Conservation (phyloP, 2,888 invertebrate species). For the Prenolepis imparis region DNA sequence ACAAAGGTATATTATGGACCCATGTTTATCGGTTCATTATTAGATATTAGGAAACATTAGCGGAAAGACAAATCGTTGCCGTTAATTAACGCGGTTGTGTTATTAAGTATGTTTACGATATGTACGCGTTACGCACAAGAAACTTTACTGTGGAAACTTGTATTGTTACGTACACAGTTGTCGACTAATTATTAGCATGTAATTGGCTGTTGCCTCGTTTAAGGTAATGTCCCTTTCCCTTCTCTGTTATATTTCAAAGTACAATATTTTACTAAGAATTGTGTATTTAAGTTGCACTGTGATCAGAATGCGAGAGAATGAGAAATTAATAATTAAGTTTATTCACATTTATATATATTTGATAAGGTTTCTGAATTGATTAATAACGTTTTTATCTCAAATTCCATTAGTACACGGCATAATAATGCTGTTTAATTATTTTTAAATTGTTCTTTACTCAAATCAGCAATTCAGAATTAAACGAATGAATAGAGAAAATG, state of each 20-base stretch:
- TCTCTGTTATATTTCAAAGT: constrained; percentile 9
- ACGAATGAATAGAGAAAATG: constrained; percentile 29
- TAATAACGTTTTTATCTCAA: not conserved
- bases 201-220: constrained; percentile 43
- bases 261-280: constrained; percentile 37
- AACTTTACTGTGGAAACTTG: constrained; percentile 45
- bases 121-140: constrained; percentile 23
- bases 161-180: constrained; percentile 35
- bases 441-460: not conserved
- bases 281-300: constrained; percentile 14
- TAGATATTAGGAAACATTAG: constrained; percentile 56
- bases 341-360: not conserved
- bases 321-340: constrained; percentile 28
- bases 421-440: not conserved
- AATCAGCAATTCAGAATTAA: constrained; percentile 23
- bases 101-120: constrained; percentile 49
- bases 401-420: not conserved
- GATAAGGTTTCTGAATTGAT: not conserved
- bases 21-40: constrained; percentile 52
- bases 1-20: constrained; percentile 48
- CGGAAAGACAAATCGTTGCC: constrained; percentile 49
- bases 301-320: not conserved
- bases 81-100: constrained; percentile 49
- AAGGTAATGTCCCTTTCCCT: not conserved
- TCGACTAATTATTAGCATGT: constrained; percentile 37